phyloP scores from a whole-genome alignment of 2,888 invertebrate species.

The Polyploca ridens region DNA sequence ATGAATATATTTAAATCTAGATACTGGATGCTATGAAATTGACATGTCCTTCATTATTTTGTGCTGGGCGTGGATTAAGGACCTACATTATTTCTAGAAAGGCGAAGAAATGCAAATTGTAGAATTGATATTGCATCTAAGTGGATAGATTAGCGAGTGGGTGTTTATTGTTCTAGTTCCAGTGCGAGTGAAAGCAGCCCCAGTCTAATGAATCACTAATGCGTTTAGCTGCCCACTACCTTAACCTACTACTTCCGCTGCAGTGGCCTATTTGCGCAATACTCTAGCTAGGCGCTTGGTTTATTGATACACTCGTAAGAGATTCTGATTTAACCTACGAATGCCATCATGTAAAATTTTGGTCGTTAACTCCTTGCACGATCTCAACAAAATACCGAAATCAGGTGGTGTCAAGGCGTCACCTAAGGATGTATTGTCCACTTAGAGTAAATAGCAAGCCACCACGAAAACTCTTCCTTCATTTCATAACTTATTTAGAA shows the following conservation, averaged over 20 bases:
- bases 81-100: neutral
- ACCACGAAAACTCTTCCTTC: no score
- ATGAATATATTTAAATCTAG: no score
- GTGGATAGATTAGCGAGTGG: constrained; percentile 36
- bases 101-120: neutral
- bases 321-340: no score
- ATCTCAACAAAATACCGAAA: no score
- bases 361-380: no score
- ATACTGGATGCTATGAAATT: neutral
- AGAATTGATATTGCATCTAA: neutral
- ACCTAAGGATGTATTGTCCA: no score
- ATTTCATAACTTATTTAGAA: no score
- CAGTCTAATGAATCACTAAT: constrained; percentile 70
- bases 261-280: constrained; percentile 66
- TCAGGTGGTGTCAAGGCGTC: no score
- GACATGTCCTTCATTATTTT: neutral
- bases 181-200: constrained; percentile 59
- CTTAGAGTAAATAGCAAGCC: no score
- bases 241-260: constrained; percentile 63
- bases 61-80: neutral
- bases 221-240: constrained; percentile 59
- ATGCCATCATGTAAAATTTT: no score
- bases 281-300: constrained; percentile 41
- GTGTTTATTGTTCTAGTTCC: constrained; percentile 66
- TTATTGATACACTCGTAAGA: constrained; percentile 4